phyloP scores from a whole-genome alignment of 2,888 invertebrate species.

The Oscheius sp. region DNA sequence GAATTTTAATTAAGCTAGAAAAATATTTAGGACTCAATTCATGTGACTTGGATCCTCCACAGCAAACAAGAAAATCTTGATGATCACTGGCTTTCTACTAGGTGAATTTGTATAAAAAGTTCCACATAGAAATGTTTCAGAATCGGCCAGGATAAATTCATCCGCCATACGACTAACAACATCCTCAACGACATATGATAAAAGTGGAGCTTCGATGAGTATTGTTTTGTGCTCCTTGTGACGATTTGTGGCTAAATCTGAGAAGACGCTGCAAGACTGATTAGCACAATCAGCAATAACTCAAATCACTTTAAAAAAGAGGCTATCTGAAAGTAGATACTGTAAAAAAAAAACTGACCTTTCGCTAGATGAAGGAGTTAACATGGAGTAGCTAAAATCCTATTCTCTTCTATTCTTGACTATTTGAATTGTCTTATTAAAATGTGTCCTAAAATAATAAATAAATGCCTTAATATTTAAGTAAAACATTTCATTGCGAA shows the following conservation, averaged over 20 bases:
- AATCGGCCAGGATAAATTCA: conserved; percentile 26
- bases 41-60: conserved; percentile 21
- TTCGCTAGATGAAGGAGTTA: too few species aligned
- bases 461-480: too few species aligned
- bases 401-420: too few species aligned
- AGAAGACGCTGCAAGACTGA: conserved; percentile 1
- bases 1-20: neutral
- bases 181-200: conserved; percentile 9
- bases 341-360: too few species aligned
- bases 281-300: neutral
- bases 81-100: conserved; percentile 22
- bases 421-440: too few species aligned
- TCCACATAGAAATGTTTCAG: neutral
- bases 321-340: too few species aligned
- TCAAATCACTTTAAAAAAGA: neutral
- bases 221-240: conserved; percentile 1
- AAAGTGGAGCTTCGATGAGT: neutral
- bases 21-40: conserved; percentile 15
- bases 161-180: neutral
- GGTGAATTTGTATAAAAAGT: conserved; percentile 7
- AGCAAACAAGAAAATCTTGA: conserved; percentile 3
- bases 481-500: conserved; percentile 14
- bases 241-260: conserved; percentile 18
- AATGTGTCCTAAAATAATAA: too few species aligned
- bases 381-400: too few species aligned